Evolutionary conservation across 2,888 invertebrate genomes (phyloP).

Genomic region (Torymus auratus): DNA sequence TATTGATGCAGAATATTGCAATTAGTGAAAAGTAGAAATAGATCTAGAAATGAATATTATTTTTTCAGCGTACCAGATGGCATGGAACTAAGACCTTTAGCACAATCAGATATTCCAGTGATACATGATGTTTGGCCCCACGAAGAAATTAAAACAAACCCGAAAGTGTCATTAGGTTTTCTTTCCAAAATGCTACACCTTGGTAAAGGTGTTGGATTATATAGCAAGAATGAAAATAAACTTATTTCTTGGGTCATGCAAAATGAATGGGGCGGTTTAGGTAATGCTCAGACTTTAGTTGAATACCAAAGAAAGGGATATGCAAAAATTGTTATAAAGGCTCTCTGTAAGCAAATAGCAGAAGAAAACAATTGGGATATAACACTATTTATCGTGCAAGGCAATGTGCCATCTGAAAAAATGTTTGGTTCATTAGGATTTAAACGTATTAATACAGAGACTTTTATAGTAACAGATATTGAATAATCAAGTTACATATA

Average conservation of each 20-base stretch:
- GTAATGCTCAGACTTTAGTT: conserved; percentile 71
- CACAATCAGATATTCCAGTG: conserved; percentile 64
- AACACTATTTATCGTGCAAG: conserved; percentile 66
- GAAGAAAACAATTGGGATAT: conserved; percentile 61
- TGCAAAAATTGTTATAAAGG: conserved; percentile 63
- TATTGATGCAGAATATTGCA: too few relatives aligned
- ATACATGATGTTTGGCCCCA: conserved; percentile 74
- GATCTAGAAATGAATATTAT: neutral
- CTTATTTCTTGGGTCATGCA: conserved; percentile 73
- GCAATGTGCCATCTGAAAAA: conserved; percentile 70
- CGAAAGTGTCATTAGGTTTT: conserved; percentile 59
- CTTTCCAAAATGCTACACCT: conserved; percentile 67
- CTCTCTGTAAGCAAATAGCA: too few relatives aligned
- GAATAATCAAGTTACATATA: too few relatives aligned
- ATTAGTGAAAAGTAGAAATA: too few relatives aligned
- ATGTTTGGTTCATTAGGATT: conserved; percentile 64
- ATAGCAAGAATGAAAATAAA: conserved; percentile 68
- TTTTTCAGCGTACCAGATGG: conserved; percentile 68
- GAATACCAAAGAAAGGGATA: conserved; percentile 72
- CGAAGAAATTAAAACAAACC: conserved; percentile 65
- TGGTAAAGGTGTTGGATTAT: conserved; percentile 74
- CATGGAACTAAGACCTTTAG: conserved; percentile 69
- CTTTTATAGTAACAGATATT: neutral
- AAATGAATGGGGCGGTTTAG: conserved; percentile 71
- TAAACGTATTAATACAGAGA: neutral